Evolutionary conservation across 1,140 invertebrate genomes (phyloP).

Genomic region (Trichoplusia ni): DNA sequence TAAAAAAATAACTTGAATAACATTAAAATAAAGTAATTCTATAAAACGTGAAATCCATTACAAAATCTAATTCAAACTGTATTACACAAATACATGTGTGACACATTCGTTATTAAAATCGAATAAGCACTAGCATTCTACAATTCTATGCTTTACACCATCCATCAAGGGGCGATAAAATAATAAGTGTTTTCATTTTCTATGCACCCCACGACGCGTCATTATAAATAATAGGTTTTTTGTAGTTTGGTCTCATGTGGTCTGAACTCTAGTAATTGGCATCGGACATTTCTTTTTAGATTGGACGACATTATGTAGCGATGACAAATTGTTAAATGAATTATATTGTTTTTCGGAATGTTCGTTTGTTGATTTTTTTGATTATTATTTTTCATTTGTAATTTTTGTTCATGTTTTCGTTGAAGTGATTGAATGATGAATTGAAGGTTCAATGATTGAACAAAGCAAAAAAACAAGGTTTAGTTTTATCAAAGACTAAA

Average conservation of each 20-base stretch:
- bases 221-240: constrained; percentile 61
- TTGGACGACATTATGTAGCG: not conserved
- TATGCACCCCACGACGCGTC: constrained; percentile 64
- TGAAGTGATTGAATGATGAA: too few species aligned
- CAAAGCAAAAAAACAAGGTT: too few species aligned
- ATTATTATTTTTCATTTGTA: not conserved
- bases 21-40: too few species aligned
- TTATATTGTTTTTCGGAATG: not conserved
- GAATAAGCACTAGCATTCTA: constrained; percentile 9
- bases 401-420: not conserved
- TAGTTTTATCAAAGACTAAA: too few species aligned
- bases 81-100: too few species aligned
- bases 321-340: constrained; percentile 8
- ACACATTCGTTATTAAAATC: constrained; percentile 12
- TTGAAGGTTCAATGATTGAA: too few species aligned
- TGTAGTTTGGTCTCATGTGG: constrained; percentile 55
- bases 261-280: constrained; percentile 34
- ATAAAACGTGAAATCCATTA: too few species aligned
- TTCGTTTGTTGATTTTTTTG: constrained; percentile 10
- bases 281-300: not conserved
- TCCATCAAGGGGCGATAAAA: constrained; percentile 69
- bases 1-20: too few species aligned
- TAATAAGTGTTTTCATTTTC: constrained; percentile 66
- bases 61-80: too few species aligned
- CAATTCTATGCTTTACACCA: constrained; percentile 49